Evolutionary conservation across 2,797 vertebrate species (phyloP).

Genomic region (Acrocephalus scirpaceus): DNA sequence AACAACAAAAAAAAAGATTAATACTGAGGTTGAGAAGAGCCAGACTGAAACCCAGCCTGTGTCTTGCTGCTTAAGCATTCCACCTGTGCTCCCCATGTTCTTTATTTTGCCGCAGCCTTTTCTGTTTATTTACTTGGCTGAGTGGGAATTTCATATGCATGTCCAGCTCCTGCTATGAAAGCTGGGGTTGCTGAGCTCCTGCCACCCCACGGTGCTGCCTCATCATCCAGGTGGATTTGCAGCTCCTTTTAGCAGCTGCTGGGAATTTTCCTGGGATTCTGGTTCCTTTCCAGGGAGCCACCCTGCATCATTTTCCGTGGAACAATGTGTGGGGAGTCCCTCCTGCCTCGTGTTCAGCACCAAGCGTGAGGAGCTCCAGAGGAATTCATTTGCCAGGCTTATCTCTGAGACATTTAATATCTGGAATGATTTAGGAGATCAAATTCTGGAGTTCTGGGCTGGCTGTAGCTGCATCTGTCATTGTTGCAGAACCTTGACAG

Average conservation of each 20-base stretch:
- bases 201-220: not conserved
- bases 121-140: constrained; percentile 24
- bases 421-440: constrained; percentile 40
- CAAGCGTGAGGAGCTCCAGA: not conserved
- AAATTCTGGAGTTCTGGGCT: constrained; percentile 30
- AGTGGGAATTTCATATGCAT: not conserved
- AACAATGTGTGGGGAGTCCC: not conserved
- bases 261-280: not conserved
- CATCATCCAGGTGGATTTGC: not conserved
- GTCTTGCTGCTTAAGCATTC: constrained; percentile 48
- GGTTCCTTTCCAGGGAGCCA: not conserved
- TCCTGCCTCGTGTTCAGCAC: not conserved
- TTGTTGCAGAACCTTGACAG: constrained; percentile 57
- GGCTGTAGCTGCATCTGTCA: constrained; percentile 58
- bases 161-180: not conserved
- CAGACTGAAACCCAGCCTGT: not conserved
- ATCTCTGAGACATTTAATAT: constrained; percentile 26
- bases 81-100: not conserved
- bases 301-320: not conserved
- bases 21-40: not conserved
- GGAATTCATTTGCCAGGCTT: constrained; percentile 34
- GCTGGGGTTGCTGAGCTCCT: not conserved
- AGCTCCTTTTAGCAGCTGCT: not conserved
- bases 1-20: not conserved
- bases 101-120: constrained; percentile 33